Percentiles rank a stretch among this genome's conserved stretches.
Conservation (phyloP, 2,113 vertebrate species). For the Callocephalon fimbriatum region DNA sequence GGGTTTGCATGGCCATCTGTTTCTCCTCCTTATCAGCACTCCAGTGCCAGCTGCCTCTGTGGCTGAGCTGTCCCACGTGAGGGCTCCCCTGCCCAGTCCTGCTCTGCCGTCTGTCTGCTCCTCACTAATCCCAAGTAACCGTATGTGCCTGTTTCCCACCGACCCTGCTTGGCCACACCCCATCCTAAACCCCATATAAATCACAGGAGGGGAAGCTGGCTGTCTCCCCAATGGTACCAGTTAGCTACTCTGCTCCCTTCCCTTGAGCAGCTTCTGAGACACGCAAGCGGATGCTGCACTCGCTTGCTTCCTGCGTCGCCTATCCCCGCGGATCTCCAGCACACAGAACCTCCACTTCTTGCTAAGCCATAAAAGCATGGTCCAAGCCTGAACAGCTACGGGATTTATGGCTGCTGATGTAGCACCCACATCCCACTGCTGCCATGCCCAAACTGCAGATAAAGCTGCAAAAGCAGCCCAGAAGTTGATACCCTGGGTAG, state of each 20-base stretch:
- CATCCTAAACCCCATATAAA: not conserved
- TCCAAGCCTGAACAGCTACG: not conserved
- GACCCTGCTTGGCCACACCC: not conserved
- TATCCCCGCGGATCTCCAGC: rapidly evolving
- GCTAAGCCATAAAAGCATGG: rapidly evolving
- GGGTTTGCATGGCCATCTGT: conserved; percentile 58
- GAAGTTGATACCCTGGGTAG: not conserved
- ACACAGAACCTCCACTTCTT: not conserved
- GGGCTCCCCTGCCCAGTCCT: not conserved
- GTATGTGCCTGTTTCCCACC: not conserved
- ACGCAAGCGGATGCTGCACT: rapidly evolving
- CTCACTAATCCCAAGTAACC: not conserved
- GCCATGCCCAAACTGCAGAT: not conserved
- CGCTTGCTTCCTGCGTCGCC: not conserved
- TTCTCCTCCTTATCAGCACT: conserved; percentile 56
- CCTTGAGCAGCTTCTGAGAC: not conserved
- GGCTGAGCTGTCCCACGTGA: conserved; percentile 28
- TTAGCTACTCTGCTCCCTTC: not conserved
- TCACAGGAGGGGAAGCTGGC: not conserved
- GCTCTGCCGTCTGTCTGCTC: not conserved
- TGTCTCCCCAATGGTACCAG: not conserved
- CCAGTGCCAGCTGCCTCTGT: conserved; percentile 50
- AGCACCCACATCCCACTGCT: not conserved
- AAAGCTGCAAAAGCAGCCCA: not conserved
- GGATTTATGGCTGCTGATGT: not conserved